Evolutionary conservation across 2,888 invertebrate species (phyloP).

Genomic region (Hypercompe scribonia): DNA sequence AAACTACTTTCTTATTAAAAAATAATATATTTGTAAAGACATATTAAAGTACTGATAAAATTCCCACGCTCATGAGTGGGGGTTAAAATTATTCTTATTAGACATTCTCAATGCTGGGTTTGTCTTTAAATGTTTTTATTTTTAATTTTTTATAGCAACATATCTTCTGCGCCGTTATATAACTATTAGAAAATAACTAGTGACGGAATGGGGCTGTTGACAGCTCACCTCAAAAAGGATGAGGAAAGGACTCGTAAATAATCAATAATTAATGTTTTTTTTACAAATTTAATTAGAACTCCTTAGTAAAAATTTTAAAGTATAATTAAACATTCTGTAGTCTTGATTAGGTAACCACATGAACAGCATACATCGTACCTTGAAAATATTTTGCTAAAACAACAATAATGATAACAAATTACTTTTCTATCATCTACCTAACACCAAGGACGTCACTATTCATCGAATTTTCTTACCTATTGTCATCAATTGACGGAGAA

Average conservation of each 20-base stretch:
- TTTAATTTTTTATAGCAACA: background rate
- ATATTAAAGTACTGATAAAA: background rate
- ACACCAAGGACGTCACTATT: conserved; percentile 60
- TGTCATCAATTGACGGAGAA: conserved; percentile 36
- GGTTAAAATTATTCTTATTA: background rate
- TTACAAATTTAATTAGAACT: background rate
- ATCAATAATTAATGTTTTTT: background rate
- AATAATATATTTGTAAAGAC: no score
- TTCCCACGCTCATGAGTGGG: background rate
- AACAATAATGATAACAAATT: conserved; percentile 67
- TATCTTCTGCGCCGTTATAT: background rate
- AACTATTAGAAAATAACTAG: background rate
- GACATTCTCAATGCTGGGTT: background rate
- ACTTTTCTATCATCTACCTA: conserved; percentile 44
- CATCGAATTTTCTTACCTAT: conserved; percentile 56
- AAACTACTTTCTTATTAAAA: no score
- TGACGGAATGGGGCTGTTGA: background rate
- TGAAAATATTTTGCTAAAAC: conserved; percentile 73
- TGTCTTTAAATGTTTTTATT: background rate
- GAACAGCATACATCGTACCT: conserved; percentile 52
- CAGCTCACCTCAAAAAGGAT: background rate
- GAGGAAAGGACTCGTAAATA: background rate
- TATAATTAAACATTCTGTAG: background rate
- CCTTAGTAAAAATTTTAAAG: no score
- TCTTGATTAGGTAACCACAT: conserved; percentile 39